Conservation (phyloP, 2,797 vertebrate genomes). For the Oophaga sylvatica region DNA sequence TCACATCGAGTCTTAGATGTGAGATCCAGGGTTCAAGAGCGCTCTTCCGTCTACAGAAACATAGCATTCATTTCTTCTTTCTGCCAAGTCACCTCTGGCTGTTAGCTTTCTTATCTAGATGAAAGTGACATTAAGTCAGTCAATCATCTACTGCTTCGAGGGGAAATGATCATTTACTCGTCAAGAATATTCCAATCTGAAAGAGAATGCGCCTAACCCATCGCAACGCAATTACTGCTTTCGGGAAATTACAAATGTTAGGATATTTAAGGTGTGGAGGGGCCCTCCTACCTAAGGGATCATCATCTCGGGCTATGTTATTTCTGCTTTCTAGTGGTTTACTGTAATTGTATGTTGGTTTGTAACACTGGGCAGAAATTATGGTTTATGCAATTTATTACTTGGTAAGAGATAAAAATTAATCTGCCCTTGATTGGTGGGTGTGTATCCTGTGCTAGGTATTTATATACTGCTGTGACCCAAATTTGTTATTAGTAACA, state of each 20-base stretch:
- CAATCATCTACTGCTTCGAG: slow-evolving; percentile 43
- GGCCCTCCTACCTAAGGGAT: too few relatives aligned
- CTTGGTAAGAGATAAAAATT: too few relatives aligned
- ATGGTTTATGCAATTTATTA: too few relatives aligned
- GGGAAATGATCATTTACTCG: slow-evolving; percentile 22
- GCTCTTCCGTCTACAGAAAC: slow-evolving; percentile 13
- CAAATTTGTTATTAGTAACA: too few relatives aligned
- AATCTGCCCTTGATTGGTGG: too few relatives aligned
- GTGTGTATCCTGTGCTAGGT: too few relatives aligned
- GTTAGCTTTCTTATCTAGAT: slow-evolving; percentile 36
- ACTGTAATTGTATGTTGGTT: too few relatives aligned
- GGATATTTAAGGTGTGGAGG: not conserved
- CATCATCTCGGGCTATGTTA: too few relatives aligned
- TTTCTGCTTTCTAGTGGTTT: too few relatives aligned
- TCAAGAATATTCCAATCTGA: slow-evolving; percentile 1
- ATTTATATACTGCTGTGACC: too few relatives aligned
- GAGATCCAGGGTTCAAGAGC: slow-evolving; percentile 29
- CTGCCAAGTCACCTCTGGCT: slow-evolving; percentile 46
- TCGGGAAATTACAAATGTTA: not conserved
- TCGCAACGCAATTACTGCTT: not conserved
- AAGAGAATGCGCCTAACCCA: not conserved
- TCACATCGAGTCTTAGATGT: slow-evolving; percentile 24
- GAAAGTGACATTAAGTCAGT: slow-evolving; percentile 27
- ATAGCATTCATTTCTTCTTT: slow-evolving; percentile 13
- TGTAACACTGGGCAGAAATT: too few relatives aligned